Base-by-base conservation (phyloP, 2,797 vertebrate species). In the Scleropages formosus region DNA sequence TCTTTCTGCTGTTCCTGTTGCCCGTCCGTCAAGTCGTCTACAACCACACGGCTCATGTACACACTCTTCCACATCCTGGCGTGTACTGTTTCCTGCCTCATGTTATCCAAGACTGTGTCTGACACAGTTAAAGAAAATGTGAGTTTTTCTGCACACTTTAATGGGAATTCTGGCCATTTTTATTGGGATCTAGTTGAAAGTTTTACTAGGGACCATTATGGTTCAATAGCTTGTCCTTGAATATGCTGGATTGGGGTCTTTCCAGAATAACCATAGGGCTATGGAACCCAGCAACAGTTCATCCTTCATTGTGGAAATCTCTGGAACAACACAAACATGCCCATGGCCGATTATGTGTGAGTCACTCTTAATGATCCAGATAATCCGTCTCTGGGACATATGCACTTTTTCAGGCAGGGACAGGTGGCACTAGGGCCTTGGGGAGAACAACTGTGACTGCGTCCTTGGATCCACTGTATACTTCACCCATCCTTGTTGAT, bases 11-110 rank as follows among this genome's bases (percentile, higher is more conserved):
- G 91, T 87, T 83, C 87, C 77, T 91, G 89, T 82, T 88, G 90
- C 73, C 91, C 93, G 8, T 89, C 91, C 4, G 75, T 79, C 78
- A 92, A 82, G 0, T 90, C 90, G 0, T 95, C 95, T 80, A 91
- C 91, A 0, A 93, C 89, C 80, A 96, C 95, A 0, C 85, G 93
- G 51, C 58, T 95, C 84, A 93, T 97, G 87, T 98, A 97, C 91
- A 95, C 93, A 0, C 85, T 96, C 7, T 94, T 97, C 83, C 95
- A 98, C 12, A 79, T 96, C 83, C 83, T 96, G 85, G 92, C 94
- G 87, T 97, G 95, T n/a, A 89, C 93, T 0, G 90, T 94, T 63
- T 97, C 95, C 88, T 98, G 96, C 88, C 93, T 98, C 86, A 92
- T 96, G 93, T 85, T 98, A 80, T 97, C 95, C 68, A 92, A 88